Base-by-base conservation (phyloP, 37 sponge, comb jelly and placozoan genomes). In the Eunapius fragilis region DNA sequence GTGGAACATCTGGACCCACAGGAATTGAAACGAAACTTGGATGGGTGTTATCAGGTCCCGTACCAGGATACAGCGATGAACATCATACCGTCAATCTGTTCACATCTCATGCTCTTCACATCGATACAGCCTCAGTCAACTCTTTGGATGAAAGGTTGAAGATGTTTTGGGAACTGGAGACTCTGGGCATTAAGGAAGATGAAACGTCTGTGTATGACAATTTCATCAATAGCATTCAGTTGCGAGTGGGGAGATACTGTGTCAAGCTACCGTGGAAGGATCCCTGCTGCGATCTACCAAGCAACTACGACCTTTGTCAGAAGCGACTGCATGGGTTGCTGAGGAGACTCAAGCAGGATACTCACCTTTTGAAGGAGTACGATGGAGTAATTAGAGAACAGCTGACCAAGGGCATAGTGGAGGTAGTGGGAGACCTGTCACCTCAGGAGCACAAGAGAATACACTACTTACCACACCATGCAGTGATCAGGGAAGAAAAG, bases 401-500 rank as follows among this genome's bases (percentile, higher is more conserved):
- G 58, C 19, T 87, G 13, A 25, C 80, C 74, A 48, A 79, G 34
- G 87, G 86, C 25, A 35, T 81, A 24, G 77, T 75, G 30, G 82
- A 82, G 38, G 77, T 68, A 25, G 82, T n/a, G 26, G 70, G 19
- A 68, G 37, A 86, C 14, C 73, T 67, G 26, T 26, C 34, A 75
- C 41, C 32, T n/a, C 22, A 37, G 37, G 70, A 81, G 24, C 26
- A 37, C 17, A 26, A 68, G 19, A 32, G 26, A 33, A 69, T 81
- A 33, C 70, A 86, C 80, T 86, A 86, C n/a, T 24, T 86, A 28
- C 80, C 86, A 33, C 85, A 85, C 38, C 85, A 85, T 31, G 85
- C 74, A 24, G 74, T 82, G 19, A 37, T 82, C 17, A 31, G 82
- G 30, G 25, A 45, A 70, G 82, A 81, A 13, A 81, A 81, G 70